Conservation (phyloP, 2,888 invertebrate species). For the Campoplex capitator region DNA sequence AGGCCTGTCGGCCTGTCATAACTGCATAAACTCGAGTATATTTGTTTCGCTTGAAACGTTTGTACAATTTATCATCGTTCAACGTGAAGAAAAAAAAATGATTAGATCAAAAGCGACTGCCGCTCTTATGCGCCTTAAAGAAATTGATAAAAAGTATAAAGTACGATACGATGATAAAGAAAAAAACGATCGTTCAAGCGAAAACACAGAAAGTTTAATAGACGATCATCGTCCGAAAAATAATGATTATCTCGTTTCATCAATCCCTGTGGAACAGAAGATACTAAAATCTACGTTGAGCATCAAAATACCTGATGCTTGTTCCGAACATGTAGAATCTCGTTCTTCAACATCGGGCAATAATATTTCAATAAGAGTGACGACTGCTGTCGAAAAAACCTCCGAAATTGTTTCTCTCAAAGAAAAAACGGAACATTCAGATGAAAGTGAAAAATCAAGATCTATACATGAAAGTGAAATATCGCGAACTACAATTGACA, state of each 20-base stretch:
- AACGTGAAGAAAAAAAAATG: slow-evolving; percentile 72
- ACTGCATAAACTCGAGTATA: neutral
- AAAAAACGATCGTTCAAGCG: slow-evolving; percentile 61
- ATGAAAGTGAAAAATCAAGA: slow-evolving; percentile 11
- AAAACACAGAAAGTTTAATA: slow-evolving; percentile 71
- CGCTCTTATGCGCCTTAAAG: slow-evolving; percentile 76
- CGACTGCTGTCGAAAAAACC: slow-evolving; percentile 3
- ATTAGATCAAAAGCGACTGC: slow-evolving; percentile 77
- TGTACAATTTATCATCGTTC: neutral
- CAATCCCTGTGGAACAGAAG: slow-evolving; percentile 18
- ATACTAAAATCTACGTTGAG: slow-evolving; percentile 66
- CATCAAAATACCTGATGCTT: slow-evolving; percentile 71
- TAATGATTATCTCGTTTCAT: neutral
- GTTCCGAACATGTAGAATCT: slow-evolving; percentile 63
- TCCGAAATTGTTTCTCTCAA: neutral
- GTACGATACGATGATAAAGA: slow-evolving; percentile 64
- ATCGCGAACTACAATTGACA: neutral
- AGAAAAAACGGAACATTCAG: slow-evolving; percentile 16
- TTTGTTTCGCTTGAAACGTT: neutral
- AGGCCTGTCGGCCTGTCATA: neutral
- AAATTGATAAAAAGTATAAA: slow-evolving; percentile 81
- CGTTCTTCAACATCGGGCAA: slow-evolving; percentile 48
- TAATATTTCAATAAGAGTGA: slow-evolving; percentile 28
- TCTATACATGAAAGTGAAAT: neutral
- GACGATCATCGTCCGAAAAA: slow-evolving; percentile 42